These are phyloP conservation scores for Diabrotica balteata DNA, from an alignment of 2,888 invertebrate genomes.

Conservation along the genomic window DNA sequence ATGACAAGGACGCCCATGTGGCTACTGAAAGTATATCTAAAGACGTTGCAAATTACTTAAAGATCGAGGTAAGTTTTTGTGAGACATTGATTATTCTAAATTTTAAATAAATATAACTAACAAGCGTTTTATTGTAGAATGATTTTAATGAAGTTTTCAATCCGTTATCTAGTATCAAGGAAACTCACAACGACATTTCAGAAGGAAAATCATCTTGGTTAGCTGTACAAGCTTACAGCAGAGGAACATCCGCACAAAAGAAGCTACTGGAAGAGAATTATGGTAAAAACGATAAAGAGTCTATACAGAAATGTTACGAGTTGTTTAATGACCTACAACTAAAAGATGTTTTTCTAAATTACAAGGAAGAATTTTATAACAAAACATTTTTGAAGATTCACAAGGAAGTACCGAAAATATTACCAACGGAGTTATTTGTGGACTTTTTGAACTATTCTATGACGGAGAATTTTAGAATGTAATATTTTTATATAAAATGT, in stretches of 20 bases:
- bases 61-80: too few species aligned
- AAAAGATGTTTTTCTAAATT: neutral
- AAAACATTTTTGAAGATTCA: conserved; percentile 4
- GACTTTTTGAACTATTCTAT: neutral
- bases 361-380: conserved; percentile 13
- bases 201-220: conserved; percentile 11
- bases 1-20: too few species aligned
- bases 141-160: too few species aligned
- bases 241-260: conserved; percentile 3
- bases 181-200: neutral
- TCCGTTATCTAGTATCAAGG: too few species aligned
- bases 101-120: too few species aligned
- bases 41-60: too few species aligned
- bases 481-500: neutral
- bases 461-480: neutral
- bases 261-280: conserved; percentile 2
- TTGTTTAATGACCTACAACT: conserved; percentile 1
- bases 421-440: neutral
- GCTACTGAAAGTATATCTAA: too few species aligned
- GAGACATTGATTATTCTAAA: too few species aligned
- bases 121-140: too few species aligned
- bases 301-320: neutral
- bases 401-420: neutral
- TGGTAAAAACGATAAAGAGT: conserved; percentile 7
- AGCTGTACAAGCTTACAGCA: neutral